phyloP scores from a whole-genome alignment of 2,888 invertebrate species.

The Steromphala cineraria region DNA sequence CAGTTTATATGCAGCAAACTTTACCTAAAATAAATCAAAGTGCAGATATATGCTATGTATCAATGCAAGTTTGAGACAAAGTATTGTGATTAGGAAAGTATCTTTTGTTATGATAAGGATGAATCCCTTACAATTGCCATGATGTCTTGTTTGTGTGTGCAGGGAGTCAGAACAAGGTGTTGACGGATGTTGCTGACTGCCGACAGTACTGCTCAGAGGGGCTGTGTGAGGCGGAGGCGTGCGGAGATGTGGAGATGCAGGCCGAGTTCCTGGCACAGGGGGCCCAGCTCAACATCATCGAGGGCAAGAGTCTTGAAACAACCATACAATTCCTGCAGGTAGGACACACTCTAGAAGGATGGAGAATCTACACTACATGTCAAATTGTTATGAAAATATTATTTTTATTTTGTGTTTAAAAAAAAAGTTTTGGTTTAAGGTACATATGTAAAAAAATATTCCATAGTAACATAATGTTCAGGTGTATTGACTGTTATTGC shows the following conservation, averaged over 20 bases:
- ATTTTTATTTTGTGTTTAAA: too few relatives aligned
- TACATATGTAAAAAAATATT: too few relatives aligned
- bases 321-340: slow-evolving; percentile 68
- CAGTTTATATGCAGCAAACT: too few relatives aligned
- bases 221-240: slow-evolving; percentile 71
- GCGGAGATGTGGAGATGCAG: slow-evolving; percentile 70
- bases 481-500: too few relatives aligned
- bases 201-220: slow-evolving; percentile 72
- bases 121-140: too few relatives aligned
- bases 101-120: too few relatives aligned
- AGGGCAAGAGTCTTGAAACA: slow-evolving; percentile 68
- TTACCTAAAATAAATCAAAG: too few relatives aligned
- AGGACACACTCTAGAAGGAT: not conserved
- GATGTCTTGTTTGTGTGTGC: not conserved
- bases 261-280: slow-evolving; percentile 70
- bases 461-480: too few relatives aligned
- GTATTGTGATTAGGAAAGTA: too few relatives aligned
- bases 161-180: slow-evolving; percentile 67
- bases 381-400: not conserved
- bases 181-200: slow-evolving; percentile 71
- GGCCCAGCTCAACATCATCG: slow-evolving; percentile 68
- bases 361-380: not conserved
- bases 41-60: too few relatives aligned
- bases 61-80: too few relatives aligned
- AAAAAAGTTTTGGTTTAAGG: too few relatives aligned